These are phyloP conservation scores for Polydesmus complanatus DNA, from an alignment of 2,888 invertebrate genomes.

Conservation along the genomic window DNA sequence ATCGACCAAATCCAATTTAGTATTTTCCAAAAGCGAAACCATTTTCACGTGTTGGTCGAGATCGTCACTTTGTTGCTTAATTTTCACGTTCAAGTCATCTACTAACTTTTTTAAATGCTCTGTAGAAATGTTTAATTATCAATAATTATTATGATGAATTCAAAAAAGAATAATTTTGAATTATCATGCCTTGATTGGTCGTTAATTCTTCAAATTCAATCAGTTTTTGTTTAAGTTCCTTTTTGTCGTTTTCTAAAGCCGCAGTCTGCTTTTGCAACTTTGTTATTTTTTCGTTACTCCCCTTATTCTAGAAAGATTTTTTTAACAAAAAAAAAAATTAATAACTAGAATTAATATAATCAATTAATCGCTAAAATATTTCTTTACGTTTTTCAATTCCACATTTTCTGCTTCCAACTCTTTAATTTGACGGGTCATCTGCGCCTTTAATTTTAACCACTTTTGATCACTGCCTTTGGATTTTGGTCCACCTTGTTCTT, in stretches of 20 bases:
- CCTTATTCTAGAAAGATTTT: constrained; percentile 25
- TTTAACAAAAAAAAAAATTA: constrained; percentile 3
- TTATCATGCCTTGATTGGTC: constrained; percentile 28
- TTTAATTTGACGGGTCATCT: constrained; percentile 31
- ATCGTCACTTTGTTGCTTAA: constrained; percentile 19
- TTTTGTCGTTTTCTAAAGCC: constrained; percentile 79
- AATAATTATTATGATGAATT: too few relatives aligned
- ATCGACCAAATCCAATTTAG: constrained; percentile 52
- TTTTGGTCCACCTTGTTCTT: background rate
- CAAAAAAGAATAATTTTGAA: background rate
- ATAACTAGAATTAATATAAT: background rate
- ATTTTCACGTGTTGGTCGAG: constrained; percentile 43
- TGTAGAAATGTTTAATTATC: too few relatives aligned
- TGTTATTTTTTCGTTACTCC: constrained; percentile 26
- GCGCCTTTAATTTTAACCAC: constrained; percentile 59
- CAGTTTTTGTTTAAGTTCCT: constrained; percentile 70
- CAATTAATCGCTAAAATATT: background rate
- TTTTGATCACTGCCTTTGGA: constrained; percentile 45
- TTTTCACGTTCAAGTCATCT: constrained; percentile 21
- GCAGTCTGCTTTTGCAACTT: constrained; percentile 42
- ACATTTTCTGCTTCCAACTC: constrained; percentile 47
- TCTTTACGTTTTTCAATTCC: constrained; percentile 27
- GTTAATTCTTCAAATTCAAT: constrained; percentile 62
- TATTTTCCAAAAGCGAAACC: constrained; percentile 47
- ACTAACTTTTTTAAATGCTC: constrained; percentile 16